Base-by-base conservation (phyloP, 2,113 vertebrate species). In the Scalopus aquaticus region DNA sequence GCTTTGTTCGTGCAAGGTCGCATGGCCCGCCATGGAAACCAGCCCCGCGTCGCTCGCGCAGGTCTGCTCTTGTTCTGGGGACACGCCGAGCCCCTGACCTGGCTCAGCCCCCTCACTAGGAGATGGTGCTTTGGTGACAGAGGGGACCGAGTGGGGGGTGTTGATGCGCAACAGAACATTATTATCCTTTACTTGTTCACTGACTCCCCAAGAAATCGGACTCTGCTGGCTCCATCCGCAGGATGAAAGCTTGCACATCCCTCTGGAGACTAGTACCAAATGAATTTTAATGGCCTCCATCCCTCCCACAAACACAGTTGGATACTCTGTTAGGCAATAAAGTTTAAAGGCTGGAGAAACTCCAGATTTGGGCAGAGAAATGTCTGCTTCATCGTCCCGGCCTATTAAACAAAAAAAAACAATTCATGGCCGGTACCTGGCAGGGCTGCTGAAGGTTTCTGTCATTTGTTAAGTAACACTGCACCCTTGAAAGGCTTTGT, bases 341-440 rank as follows among this genome's bases (percentile, higher is more conserved):
- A 90, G 69, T 94, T 94, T 81, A 90, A 95, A 94, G 35, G 39
- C 62, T 97, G 96, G 90, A 96, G 84, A 65, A 56, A 49, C 44
- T 95, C 92, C 94, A 95, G 39, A 93, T 93, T 73, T 37, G 44
- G 70, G 67, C 49, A 78, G 86, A 81, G 84, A 96, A 90, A 88
- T 78, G 69, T 92, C 91, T 87, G 54, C 80, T 49, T 90, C 20
- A 42, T 87, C 86, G 70, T 97, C 42, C 46, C 89, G 80, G 79
- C 35, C 69, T 77, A 83, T 94, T 80, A 30, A 86, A 74, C 86
- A 89, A 30, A 78, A 24, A 28, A 78, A 77, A 69, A 78, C 65
- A 93, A 49, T 54, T 78, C 64, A 35, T 88, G 62, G 80, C 64
- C 67, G 76, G 90, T 76, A 72, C 80, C 87, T 92, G 60, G 62